Conservation (phyloP, 2,113 vertebrate genomes). For the Nycticorax nycticorax region DNA sequence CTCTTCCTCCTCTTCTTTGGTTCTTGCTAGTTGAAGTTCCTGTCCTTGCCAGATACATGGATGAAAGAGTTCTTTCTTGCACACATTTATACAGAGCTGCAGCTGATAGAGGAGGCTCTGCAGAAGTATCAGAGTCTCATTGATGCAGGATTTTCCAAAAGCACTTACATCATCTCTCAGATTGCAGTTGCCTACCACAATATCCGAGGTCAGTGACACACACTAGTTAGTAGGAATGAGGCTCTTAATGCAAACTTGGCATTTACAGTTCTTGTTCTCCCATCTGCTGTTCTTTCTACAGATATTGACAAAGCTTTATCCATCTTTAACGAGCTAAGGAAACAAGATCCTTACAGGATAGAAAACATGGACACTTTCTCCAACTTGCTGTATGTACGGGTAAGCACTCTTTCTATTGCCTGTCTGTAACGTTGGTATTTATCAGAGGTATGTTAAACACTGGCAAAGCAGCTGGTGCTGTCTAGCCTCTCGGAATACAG, state of each 20-base stretch:
- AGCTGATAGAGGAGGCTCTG: constrained; percentile 96
- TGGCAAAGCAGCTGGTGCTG: not conserved
- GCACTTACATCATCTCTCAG: constrained; percentile 98
- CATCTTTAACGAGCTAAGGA: constrained; percentile 93
- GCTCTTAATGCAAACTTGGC: not conserved
- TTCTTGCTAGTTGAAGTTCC: constrained; percentile 88
- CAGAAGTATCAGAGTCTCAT: constrained; percentile 98
- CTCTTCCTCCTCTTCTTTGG: constrained; percentile 61
- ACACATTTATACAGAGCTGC: constrained; percentile 97
- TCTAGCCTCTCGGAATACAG: not conserved
- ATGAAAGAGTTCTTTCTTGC: constrained; percentile 99
- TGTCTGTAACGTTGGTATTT: not conserved
- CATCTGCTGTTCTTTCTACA: constrained; percentile 65
- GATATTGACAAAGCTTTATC: constrained; percentile 98
- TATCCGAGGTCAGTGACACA: constrained; percentile 86
- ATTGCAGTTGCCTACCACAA: constrained; percentile 99
- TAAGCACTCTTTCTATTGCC: constrained; percentile 67
- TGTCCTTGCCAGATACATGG: constrained; percentile 96
- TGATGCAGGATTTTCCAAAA: constrained; percentile 96
- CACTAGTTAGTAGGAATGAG: not conserved
- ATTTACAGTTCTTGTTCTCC: not conserved
- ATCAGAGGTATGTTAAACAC: not conserved
- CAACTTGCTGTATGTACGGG: constrained; percentile 95
- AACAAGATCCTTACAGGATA: constrained; percentile 96
- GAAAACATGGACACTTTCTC: constrained; percentile 99